Conservation (phyloP, 2,797 vertebrate species). For the Allobates femoralis region DNA sequence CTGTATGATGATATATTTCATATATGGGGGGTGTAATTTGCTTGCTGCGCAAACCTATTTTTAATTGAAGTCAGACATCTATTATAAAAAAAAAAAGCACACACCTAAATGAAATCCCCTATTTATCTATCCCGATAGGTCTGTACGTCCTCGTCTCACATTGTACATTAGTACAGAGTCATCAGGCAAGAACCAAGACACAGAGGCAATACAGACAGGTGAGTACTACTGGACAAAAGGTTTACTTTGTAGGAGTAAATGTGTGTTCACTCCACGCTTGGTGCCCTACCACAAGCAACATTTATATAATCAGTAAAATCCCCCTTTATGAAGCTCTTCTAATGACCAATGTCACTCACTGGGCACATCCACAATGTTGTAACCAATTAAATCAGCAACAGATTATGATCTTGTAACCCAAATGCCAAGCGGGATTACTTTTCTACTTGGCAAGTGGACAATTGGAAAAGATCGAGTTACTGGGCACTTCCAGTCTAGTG, state of each 20-base stretch:
- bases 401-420: conserved; percentile 9
- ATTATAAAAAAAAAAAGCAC: too few relatives aligned
- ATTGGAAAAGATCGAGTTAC: neutral
- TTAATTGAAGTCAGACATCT: too few relatives aligned
- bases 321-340: neutral
- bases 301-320: neutral
- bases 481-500: neutral
- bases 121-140: conserved; percentile 35
- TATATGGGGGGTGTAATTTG: too few relatives aligned
- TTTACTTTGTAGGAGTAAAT: neutral
- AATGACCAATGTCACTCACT: neutral
- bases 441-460: neutral
- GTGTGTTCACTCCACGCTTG: neutral
- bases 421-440: conserved; percentile 30
- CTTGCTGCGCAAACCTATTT: too few relatives aligned
- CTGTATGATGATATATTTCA: too few relatives aligned
- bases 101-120: too few relatives aligned
- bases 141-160: conserved; percentile 62
- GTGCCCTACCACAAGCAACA: neutral
- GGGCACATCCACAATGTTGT: neutral
- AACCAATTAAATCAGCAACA: neutral
- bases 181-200: conserved; percentile 12
- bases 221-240: conserved; percentile 1
- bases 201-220: conserved; percentile 56
- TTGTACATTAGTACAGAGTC: conserved; percentile 62